phyloP scores from a whole-genome alignment of 2,797 vertebrate species.

The Chiroxiphia lanceolata region DNA sequence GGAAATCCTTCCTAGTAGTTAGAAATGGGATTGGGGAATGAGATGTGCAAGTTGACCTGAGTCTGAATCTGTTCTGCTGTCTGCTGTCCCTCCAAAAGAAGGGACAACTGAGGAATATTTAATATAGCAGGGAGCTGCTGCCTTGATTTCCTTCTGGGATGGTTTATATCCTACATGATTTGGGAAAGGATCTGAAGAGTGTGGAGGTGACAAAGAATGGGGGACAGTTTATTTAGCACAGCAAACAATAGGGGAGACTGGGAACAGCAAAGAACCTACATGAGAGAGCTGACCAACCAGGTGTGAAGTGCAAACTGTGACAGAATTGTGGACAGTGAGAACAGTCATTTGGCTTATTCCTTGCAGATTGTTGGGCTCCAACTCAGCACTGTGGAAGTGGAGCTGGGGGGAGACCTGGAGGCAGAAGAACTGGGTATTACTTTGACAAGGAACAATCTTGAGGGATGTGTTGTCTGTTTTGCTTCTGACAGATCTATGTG shows the following conservation, averaged over 20 bases:
- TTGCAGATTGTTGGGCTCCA: neutral
- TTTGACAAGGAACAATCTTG: neutral
- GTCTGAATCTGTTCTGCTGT: neutral
- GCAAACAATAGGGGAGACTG: neutral
- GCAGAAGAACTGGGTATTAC: neutral
- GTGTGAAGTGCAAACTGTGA: neutral
- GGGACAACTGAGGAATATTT: neutral
- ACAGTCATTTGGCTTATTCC: neutral
- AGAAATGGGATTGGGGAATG: neutral
- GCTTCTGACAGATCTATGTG: conserved; percentile 78
- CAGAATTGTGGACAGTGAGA: neutral
- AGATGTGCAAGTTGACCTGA: neutral
- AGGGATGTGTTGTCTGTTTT: neutral
- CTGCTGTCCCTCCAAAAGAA: neutral
- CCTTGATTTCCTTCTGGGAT: neutral
- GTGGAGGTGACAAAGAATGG: neutral
- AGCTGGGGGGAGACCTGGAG: neutral
- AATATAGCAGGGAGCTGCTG: neutral
- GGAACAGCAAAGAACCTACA: neutral
- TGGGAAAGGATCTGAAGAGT: neutral
- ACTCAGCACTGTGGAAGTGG: neutral
- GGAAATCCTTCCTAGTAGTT: neutral
- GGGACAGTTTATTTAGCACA: neutral
- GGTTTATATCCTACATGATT: neutral
- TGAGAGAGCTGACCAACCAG: neutral